phyloP scores from a whole-genome alignment of 2,888 invertebrate genomes.

The Drosophila hamatofila region DNA sequence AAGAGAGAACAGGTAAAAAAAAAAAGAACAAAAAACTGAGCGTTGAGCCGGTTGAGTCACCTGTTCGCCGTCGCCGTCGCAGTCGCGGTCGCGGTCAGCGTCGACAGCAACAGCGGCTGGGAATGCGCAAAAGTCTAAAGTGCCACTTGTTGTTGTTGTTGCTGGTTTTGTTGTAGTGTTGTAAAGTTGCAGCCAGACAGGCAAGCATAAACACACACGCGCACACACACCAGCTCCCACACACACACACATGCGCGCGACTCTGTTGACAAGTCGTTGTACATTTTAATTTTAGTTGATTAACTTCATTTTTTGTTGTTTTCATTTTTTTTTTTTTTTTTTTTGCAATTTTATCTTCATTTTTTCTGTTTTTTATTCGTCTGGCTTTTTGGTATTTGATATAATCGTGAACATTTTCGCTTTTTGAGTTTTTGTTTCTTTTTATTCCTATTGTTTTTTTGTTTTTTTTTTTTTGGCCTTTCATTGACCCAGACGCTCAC shows the following conservation, averaged over 20 bases:
- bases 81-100: conserved; percentile 15
- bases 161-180: conserved; percentile 41
- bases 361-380: conserved; percentile 27
- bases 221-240: conserved; percentile 28
- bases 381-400: conserved; percentile 47
- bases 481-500: conserved; percentile 41
- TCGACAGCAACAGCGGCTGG: conserved; percentile 64
- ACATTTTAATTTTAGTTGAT: conserved; percentile 78
- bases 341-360: conserved; percentile 29
- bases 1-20: conserved; percentile 17
- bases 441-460: conserved; percentile 16
- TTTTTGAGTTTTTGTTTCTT: conserved; percentile 5
- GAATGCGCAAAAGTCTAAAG: conserved; percentile 80
- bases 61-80: conserved; percentile 50
- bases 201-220: conserved; percentile 38
- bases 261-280: conserved; percentile 70
- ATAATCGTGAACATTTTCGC: conserved; percentile 39
- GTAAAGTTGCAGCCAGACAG: conserved; percentile 63
- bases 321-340: conserved; percentile 39
- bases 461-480: conserved; percentile 27
- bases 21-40: conserved; percentile 32
- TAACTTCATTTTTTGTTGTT: conserved; percentile 50
- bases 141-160: conserved; percentile 70
- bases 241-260: conserved; percentile 32
- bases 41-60: conserved; percentile 74